These are phyloP conservation scores for Pseudomyrmex sp. DNA, from an alignment of 1,140 invertebrate species.

Conservation along the genomic window DNA sequence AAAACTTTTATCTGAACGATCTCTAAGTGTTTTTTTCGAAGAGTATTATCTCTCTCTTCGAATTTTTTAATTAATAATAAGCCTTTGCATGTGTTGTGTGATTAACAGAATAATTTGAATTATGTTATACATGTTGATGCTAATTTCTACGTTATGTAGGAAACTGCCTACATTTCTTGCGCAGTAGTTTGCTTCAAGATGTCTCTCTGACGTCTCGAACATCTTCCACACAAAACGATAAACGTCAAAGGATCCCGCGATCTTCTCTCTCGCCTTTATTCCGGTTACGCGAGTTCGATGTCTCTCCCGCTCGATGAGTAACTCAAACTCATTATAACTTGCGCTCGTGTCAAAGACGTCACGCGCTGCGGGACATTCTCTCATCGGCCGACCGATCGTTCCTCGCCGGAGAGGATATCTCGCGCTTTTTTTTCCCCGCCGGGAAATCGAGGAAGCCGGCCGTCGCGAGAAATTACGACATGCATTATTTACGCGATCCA, in stretches of 20 bases:
- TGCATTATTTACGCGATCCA: slow-evolving; percentile 72
- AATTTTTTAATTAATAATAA: no score
- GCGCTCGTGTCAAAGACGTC: slow-evolving; percentile 34
- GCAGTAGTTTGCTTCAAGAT: neutral
- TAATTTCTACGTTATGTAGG: neutral
- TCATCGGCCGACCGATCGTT: slow-evolving; percentile 19
- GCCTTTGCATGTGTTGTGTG: no score
- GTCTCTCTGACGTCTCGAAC: neutral
- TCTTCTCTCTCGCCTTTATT: neutral
- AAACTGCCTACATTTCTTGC: neutral
- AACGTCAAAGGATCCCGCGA: neutral
- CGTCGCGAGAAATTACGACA: slow-evolving; percentile 66
- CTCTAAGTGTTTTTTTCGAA: no score
- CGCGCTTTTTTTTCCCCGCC: neutral
- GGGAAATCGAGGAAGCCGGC: neutral
- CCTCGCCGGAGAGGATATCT: neutral
- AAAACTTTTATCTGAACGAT: no score
- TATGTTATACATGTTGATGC: neutral
- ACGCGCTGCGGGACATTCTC: slow-evolving; percentile 21
- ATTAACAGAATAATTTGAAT: no score
- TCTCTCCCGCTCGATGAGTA: neutral
- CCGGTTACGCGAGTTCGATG: slow-evolving; percentile 12
- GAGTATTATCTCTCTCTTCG: no score
- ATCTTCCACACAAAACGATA: slow-evolving; percentile 27
- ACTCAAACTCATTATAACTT: slow-evolving; percentile 40